These are phyloP conservation scores for Drosophila prostipennis DNA, from an alignment of 2,888 invertebrate species.

Conservation along the genomic window DNA sequence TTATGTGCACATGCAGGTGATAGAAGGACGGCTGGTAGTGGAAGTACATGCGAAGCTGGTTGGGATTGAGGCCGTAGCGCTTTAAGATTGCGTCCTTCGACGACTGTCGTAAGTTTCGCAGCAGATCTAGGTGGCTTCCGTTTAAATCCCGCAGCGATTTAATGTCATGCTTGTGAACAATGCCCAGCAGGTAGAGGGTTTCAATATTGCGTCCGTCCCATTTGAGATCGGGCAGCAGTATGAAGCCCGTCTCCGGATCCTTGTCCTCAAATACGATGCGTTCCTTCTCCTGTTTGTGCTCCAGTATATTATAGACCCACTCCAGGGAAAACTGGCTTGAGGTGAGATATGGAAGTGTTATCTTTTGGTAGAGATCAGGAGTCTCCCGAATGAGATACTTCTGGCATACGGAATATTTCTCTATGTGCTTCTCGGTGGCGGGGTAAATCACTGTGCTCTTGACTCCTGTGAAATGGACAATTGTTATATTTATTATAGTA, in stretches of 20 bases:
- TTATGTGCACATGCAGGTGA: slow-evolving; percentile 97
- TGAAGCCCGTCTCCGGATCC: slow-evolving; percentile 91
- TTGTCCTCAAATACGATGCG: slow-evolving; percentile 93
- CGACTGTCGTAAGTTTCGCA: slow-evolving; percentile 92
- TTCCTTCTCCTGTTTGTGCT: slow-evolving; percentile 95
- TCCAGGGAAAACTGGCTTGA: slow-evolving; percentile 90
- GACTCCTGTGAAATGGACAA: slow-evolving; percentile 86
- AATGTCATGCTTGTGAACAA: slow-evolving; percentile 90
- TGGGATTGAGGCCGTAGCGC: slow-evolving; percentile 89
- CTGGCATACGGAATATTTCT: slow-evolving; percentile 92
- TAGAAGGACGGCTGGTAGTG: slow-evolving; percentile 99
- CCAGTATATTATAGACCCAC: slow-evolving; percentile 99
- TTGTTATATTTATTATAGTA: too few species aligned
- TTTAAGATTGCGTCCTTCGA: slow-evolving; percentile 90
- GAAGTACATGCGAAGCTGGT: slow-evolving; percentile 92
- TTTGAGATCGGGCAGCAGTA: slow-evolving; percentile 96
- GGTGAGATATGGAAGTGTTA: slow-evolving; percentile 91
- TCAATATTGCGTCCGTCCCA: slow-evolving; percentile 94
- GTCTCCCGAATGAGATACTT: slow-evolving; percentile 93
- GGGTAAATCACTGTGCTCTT: slow-evolving; percentile 96
- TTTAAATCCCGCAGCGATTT: slow-evolving; percentile 94
- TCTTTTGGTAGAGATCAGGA: slow-evolving; percentile 90
- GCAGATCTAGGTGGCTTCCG: slow-evolving; percentile 89
- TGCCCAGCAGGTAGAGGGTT: slow-evolving; percentile 92
- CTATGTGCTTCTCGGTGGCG: slow-evolving; percentile 95